Evolutionary conservation across 2,888 invertebrate species (phyloP).

Genomic region (Sinotaia quadrata): DNA sequence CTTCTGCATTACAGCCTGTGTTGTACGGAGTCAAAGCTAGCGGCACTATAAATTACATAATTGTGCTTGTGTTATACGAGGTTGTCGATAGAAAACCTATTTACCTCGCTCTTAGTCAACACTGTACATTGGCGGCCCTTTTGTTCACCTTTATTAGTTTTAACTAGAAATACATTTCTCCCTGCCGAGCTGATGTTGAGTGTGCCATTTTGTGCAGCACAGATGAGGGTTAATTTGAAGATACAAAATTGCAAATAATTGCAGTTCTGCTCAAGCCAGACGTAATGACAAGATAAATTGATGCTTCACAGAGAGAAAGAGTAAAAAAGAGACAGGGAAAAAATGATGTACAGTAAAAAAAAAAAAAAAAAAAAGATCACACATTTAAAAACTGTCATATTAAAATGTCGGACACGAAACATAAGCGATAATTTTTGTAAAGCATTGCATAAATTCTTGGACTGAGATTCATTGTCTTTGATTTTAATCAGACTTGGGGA

Average conservation of each 20-base stretch:
- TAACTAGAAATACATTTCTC: not conserved
- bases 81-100: too few relatives aligned
- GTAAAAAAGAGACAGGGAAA: not conserved
- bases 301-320: conserved; percentile 12
- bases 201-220: conserved; percentile 22
- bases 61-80: too few relatives aligned
- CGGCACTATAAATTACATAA: too few relatives aligned
- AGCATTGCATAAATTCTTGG: conserved; percentile 2
- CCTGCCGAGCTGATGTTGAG: too few relatives aligned
- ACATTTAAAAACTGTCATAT: conserved; percentile 1
- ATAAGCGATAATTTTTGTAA: not conserved
- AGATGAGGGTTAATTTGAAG: conserved; percentile 23
- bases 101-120: too few relatives aligned
- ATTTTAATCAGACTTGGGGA: not conserved
- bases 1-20: too few relatives aligned
- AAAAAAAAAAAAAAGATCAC: too few relatives aligned
- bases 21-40: too few relatives aligned
- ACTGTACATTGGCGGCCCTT: too few relatives aligned
- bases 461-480: not conserved
- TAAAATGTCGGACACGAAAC: not conserved
- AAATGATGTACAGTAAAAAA: too few relatives aligned
- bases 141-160: not conserved
- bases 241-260: conserved; percentile 26
- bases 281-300: conserved; percentile 31
- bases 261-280: conserved; percentile 9